A percentile compares a stretch with the other conserved stretches of the same genome.
These are phyloP conservation scores for Brachyhypopomus gauderio DNA, from an alignment of 2,113 vertebrate genomes.

Conservation along the genomic window DNA sequence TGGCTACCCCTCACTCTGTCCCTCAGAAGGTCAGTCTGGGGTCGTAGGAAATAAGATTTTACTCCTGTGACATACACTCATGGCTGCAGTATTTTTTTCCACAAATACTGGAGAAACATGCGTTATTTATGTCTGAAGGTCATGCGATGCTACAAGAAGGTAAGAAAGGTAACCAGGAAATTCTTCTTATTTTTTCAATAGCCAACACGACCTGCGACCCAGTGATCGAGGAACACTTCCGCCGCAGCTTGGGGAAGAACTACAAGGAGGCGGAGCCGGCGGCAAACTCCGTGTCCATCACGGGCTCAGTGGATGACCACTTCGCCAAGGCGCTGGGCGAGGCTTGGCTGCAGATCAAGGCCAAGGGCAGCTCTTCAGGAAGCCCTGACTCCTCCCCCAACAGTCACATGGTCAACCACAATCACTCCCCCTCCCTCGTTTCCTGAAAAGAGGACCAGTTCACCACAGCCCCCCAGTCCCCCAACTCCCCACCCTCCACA, in stretches of 20 bases:
- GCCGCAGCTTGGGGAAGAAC: slow-evolving; percentile 95
- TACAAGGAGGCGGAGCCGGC: slow-evolving; percentile 95
- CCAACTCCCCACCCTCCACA: slow-evolving; percentile 36
- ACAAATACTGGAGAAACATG: slow-evolving; percentile 3
- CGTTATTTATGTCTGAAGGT: slow-evolving; percentile 42
- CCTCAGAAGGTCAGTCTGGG: slow-evolving; percentile 21
- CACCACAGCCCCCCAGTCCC: neutral
- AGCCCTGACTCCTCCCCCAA: slow-evolving; percentile 90
- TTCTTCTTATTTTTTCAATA: slow-evolving; percentile 49
- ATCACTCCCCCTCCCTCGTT: slow-evolving; percentile 92
- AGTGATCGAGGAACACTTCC: slow-evolving; percentile 98
- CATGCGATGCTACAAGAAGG: slow-evolving; percentile 20
- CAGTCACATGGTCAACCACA: slow-evolving; percentile 91
- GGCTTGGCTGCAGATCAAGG: slow-evolving; percentile 97
- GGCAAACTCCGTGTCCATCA: slow-evolving; percentile 97
- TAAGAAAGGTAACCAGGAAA: too few relatives aligned
- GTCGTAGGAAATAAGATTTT: slow-evolving; percentile 54
- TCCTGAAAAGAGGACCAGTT: slow-evolving; percentile 79
- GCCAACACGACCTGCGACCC: slow-evolving; percentile 88
- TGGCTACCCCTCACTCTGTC: neutral
- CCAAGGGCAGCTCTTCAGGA: slow-evolving; percentile 83
- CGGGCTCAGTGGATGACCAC: slow-evolving; percentile 96
- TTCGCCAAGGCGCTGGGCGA: slow-evolving; percentile 98
- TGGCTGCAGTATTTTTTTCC: slow-evolving; percentile 23
- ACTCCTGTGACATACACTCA: slow-evolving; percentile 31